Percentiles rank a stretch among this genome's conserved stretches.
Evolutionary conservation across 2,113 vertebrate genomes (phyloP).

Genomic region (Pelmatolapia mariae): DNA sequence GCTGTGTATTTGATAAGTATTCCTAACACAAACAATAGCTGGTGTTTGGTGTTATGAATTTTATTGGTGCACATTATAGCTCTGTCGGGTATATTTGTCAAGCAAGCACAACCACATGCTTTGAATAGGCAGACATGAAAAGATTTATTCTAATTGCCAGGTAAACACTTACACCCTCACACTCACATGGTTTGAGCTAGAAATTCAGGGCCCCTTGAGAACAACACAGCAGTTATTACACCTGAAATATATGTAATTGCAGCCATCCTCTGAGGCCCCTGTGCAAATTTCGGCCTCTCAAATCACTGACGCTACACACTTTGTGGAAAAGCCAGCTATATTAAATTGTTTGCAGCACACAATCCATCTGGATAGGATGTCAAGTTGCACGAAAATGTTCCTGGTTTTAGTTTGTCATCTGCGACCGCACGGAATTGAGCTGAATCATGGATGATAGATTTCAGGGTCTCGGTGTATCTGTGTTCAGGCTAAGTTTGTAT

Average conservation of each 20-base stretch:
- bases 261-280: not conserved
- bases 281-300: not conserved
- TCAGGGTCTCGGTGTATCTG: not conserved
- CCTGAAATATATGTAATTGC: not conserved
- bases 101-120: not conserved
- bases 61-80: not conserved
- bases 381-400: not conserved
- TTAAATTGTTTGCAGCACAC: not conserved
- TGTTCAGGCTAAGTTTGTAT: not conserved
- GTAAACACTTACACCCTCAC: not conserved
- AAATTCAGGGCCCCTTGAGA: not conserved
- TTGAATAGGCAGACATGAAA: not conserved
- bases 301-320: not conserved
- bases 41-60: not conserved
- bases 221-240: not conserved
- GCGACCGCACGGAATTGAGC: not conserved
- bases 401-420: not conserved
- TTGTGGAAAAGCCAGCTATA: not conserved
- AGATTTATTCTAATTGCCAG: not conserved
- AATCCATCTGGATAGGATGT: not conserved
- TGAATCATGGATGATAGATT: slow-evolving; percentile 6
- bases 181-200: not conserved
- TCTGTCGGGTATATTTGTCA: not conserved
- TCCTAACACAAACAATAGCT: not conserved
- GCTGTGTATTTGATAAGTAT: not conserved